phyloP scores from a whole-genome alignment of 2,113 vertebrate genomes.

The Meriones unguiculatus region DNA sequence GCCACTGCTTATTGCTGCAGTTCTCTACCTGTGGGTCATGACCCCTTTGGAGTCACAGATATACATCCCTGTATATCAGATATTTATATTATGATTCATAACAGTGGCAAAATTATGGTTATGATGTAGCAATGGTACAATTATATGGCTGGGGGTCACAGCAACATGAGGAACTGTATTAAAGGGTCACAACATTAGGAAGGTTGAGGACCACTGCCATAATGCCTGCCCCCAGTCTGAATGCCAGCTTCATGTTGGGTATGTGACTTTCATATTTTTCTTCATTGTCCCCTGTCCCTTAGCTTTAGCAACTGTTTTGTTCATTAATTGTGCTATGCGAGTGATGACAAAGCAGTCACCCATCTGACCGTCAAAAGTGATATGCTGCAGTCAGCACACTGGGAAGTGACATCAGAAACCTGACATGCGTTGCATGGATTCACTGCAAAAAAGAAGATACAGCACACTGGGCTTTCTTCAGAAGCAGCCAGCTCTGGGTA shows the following conservation, averaged over 20 bases:
- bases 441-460: neutral
- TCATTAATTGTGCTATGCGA: accelerated
- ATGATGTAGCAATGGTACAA: neutral
- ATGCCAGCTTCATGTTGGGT: neutral
- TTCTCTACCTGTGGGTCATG: neutral
- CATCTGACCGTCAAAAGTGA: neutral
- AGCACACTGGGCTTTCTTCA: neutral
- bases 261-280: neutral
- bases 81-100: neutral
- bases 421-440: neutral
- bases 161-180: neutral
- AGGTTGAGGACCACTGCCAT: neutral
- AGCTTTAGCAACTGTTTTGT: neutral
- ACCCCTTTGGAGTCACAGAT: neutral
- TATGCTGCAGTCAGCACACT: neutral
- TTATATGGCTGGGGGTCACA: neutral
- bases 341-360: accelerated
- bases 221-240: neutral
- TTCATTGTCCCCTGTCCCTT: accelerated
- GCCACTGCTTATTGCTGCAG: accelerated
- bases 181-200: neutral
- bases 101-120: neutral
- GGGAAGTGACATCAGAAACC: neutral
- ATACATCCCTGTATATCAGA: neutral
- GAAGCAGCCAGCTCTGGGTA: neutral